Evolutionary conservation across 2,888 invertebrate species (phyloP).

Genomic region (Linnaemya vulpina): DNA sequence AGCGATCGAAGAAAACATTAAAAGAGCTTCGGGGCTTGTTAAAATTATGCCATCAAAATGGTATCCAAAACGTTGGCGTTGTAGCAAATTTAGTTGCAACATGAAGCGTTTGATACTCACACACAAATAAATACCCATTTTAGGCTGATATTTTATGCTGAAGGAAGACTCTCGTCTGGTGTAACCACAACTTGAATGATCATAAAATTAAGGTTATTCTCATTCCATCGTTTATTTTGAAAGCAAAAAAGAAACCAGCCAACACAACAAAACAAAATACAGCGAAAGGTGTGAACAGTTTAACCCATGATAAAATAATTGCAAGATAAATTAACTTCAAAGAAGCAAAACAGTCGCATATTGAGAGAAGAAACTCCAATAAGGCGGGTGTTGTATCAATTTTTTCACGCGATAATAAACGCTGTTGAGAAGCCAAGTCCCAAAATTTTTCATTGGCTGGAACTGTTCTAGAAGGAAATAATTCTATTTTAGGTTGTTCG

Average conservation of each 20-base stretch:
- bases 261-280: slow-evolving; percentile 24
- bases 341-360: not conserved
- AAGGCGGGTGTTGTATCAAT: not conserved
- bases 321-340: slow-evolving; percentile 51
- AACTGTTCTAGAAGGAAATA: too few species aligned
- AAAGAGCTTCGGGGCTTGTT: slow-evolving; percentile 80
- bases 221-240: slow-evolving; percentile 13
- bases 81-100: slow-evolving; percentile 69
- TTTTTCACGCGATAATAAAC: too few species aligned
- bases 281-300: slow-evolving; percentile 57
- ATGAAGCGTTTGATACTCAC: slow-evolving; percentile 57
- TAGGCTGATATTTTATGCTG: slow-evolving; percentile 19
- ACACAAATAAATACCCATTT: slow-evolving; percentile 5
- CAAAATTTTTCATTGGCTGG: too few species aligned
- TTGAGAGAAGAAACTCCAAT: not conserved
- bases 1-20: slow-evolving; percentile 76
- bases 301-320: slow-evolving; percentile 63
- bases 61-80: slow-evolving; percentile 77
- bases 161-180: not conserved
- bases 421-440: too few species aligned
- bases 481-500: too few species aligned
- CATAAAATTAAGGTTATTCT: slow-evolving; percentile 59
- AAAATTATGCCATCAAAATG: slow-evolving; percentile 84
- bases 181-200: slow-evolving; percentile 47
- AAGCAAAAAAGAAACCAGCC: slow-evolving; percentile 2